Conservation (phyloP, 92 coral and sea anemone species). For the Zoanthus sociatus region DNA sequence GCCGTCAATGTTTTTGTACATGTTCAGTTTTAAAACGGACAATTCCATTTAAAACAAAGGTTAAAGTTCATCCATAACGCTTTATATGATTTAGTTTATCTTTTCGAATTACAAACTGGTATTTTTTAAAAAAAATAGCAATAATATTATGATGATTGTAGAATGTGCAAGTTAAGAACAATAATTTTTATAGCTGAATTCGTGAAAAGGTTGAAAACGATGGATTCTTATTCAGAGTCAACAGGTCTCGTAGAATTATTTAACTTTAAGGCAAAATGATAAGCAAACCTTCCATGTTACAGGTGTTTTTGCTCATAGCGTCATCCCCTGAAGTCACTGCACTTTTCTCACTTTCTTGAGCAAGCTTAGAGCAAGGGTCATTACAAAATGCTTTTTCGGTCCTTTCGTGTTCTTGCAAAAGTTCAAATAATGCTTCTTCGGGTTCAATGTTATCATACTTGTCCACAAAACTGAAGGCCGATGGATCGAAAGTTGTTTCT, state of each 20-base stretch:
- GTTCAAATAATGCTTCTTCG: slow-evolving; percentile 66
- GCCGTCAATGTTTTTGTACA: no score
- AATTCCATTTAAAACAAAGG: no score
- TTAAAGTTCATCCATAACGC: no score
- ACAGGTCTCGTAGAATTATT: not conserved
- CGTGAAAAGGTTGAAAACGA: no score
- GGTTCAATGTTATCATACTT: slow-evolving; percentile 60
- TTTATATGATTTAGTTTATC: no score
- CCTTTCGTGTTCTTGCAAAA: slow-evolving; percentile 62
- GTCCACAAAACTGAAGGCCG: slow-evolving; percentile 37
- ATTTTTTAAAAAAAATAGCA: no score
- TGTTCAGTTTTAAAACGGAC: no score
- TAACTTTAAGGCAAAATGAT: not conserved
- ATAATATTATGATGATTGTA: no score
- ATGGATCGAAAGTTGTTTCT: slow-evolving; percentile 52
- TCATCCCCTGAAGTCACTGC: not conserved
- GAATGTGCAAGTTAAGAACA: no score
- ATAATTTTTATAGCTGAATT: no score
- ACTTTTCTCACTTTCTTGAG: not conserved
- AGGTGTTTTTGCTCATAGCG: not conserved
- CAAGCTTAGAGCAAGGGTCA: not conserved
- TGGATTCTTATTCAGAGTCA: no score
- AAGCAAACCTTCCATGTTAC: not conserved
- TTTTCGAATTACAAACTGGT: no score
- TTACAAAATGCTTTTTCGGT: not conserved